Conservation (phyloP, 2,113 vertebrate species). For the Lophotis ruficrista region DNA sequence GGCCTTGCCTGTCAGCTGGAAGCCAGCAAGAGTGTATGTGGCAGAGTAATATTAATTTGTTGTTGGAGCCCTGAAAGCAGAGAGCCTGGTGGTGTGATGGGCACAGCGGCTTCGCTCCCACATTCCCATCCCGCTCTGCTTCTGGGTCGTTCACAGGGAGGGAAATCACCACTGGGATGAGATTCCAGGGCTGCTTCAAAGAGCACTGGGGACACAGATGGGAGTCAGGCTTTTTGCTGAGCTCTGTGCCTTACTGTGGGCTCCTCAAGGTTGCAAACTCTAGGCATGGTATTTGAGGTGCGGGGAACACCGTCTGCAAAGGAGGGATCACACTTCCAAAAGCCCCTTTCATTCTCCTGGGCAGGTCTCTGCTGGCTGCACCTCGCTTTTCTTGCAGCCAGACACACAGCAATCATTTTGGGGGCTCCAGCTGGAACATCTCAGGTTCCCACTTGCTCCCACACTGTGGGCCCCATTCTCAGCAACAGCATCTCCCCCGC, state of each 20-base stretch:
- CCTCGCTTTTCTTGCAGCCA: not conserved
- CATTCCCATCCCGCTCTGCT: not conserved
- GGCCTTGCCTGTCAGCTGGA: constrained; percentile 56
- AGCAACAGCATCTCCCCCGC: not conserved
- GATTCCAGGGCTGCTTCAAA: not conserved
- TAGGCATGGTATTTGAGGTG: not conserved
- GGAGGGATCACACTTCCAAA: not conserved
- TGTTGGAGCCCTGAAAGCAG: not conserved
- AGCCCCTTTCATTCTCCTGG: not conserved
- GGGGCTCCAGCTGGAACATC: not conserved
- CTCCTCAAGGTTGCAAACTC: not conserved
- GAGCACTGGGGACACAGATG: not conserved
- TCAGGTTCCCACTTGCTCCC: not conserved
- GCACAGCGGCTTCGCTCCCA: not conserved
- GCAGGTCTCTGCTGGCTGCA: not conserved
- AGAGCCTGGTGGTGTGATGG: not conserved
- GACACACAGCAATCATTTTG: not conserved
- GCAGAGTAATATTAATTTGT: not conserved
- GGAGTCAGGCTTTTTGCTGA: not conserved
- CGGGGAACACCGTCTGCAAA: not conserved
- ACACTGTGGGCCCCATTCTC: not conserved
- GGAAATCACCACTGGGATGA: not conserved
- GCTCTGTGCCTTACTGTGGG: not conserved
- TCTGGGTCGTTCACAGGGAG: not conserved
- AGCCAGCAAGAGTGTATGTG: not conserved